These are phyloP conservation scores for Nemotelus nigrinus DNA, from an alignment of 2,888 invertebrate genomes.

Conservation along the genomic window DNA sequence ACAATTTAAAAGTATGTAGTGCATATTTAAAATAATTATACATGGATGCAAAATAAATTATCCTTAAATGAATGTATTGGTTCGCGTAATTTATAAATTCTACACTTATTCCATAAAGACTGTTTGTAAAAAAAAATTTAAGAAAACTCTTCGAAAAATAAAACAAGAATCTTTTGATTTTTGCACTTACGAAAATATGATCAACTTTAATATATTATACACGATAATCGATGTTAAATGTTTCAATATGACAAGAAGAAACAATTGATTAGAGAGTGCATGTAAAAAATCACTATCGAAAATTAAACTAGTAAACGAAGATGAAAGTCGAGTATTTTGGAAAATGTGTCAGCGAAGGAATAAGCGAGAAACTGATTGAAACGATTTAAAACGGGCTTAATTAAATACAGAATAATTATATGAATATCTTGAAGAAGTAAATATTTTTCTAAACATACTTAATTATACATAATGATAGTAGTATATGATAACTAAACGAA, in stretches of 20 bases:
- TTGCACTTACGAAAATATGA: not conserved
- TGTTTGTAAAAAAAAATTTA: slow-evolving; percentile 15
- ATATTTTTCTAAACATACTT: too few relatives aligned
- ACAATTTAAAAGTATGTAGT: not conserved
- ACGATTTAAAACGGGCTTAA: slow-evolving; percentile 29
- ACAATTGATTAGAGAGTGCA: not conserved
- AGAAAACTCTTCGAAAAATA: not conserved
- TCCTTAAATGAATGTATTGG: not conserved
- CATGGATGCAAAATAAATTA: not conserved
- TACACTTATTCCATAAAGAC: slow-evolving; percentile 24
- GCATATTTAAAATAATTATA: not conserved
- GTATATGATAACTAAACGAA: too few relatives aligned
- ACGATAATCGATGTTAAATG: not conserved
- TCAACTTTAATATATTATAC: slow-evolving; percentile 15
- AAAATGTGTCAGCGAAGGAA: slow-evolving; percentile 20
- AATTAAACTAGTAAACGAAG: not conserved
- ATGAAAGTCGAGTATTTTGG: slow-evolving; percentile 27
- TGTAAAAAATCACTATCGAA: not conserved
- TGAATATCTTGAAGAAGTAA: too few relatives aligned
- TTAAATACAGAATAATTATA: slow-evolving; percentile 7
- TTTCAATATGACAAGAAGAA: not conserved
- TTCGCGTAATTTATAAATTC: slow-evolving; percentile 9
- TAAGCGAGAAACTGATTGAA: not conserved
- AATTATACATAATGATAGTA: too few relatives aligned
- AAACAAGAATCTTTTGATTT: slow-evolving; percentile 22